These are phyloP conservation scores for Anolis carolinensis DNA, from an alignment of 2,113 vertebrate genomes.

Conservation along the genomic window DNA sequence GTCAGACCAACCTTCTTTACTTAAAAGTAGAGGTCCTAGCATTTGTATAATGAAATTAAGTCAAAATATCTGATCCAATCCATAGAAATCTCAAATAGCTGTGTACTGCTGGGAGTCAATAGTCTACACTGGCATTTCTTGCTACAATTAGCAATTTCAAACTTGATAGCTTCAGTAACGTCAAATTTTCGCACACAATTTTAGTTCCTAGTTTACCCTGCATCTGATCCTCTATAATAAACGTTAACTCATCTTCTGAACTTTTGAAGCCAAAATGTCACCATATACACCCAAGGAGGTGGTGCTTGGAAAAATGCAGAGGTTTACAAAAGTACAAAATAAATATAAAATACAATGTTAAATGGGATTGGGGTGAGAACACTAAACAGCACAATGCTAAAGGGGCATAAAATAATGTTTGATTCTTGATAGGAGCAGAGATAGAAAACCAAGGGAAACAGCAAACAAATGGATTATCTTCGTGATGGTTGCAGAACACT, in stretches of 20 bases:
- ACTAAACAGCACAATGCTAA: neutral
- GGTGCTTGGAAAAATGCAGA: neutral
- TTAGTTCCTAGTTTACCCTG: too few species aligned
- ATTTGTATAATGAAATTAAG: neutral
- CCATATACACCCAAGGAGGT: neutral
- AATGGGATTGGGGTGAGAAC: neutral
- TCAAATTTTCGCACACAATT: neutral
- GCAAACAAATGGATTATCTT: neutral
- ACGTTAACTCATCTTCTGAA: neutral
- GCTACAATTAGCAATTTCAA: neutral
- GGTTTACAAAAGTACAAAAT: neutral
- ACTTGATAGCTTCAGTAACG: conserved; percentile 10
- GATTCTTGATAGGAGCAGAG: neutral
- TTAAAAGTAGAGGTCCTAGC: neutral
- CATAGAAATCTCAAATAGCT: conserved; percentile 3
- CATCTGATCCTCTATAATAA: neutral
- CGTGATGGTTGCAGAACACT: neutral
- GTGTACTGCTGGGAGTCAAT: neutral
- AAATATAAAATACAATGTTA: neutral
- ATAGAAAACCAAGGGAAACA: neutral
- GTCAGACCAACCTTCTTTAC: neutral
- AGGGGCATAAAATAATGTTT: neutral
- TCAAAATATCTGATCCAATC: neutral
- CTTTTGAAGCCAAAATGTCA: neutral
- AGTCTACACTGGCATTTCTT: neutral